These are phyloP conservation scores for Trichonephila inaurata DNA, from an alignment of 1,140 invertebrate genomes.

Conservation along the genomic window DNA sequence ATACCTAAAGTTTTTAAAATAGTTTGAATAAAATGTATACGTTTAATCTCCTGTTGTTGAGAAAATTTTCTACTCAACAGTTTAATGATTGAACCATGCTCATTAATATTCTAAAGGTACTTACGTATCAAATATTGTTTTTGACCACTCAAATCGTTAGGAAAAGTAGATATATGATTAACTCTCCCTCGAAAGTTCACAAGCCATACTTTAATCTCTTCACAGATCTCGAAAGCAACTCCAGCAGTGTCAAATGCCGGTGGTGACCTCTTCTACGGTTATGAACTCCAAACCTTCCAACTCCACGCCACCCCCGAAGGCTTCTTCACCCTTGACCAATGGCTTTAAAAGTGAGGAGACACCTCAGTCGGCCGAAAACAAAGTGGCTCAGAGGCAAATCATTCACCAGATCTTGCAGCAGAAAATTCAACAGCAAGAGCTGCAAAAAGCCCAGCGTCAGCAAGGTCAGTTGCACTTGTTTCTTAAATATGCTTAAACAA, in stretches of 20 bases:
- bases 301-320: neutral
- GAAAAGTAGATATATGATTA: no score
- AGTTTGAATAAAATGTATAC: no score
- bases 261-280: slow-evolving; percentile 24
- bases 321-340: neutral
- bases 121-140: no score
- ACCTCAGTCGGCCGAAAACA: slow-evolving; percentile 76
- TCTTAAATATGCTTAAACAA: no score
- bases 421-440: slow-evolving; percentile 84
- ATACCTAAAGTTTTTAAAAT: no score
- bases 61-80: no score
- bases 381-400: slow-evolving; percentile 83
- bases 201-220: neutral
- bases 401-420: slow-evolving; percentile 87
- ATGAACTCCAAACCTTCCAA: neutral
- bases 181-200: neutral
- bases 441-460: slow-evolving; percentile 79
- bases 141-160: no score
- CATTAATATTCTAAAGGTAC: no score
- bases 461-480: neutral
- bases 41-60: no score
- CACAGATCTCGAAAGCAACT: slow-evolving; percentile 78
- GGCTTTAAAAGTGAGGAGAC: neutral
- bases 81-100: no score
- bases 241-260: neutral